These are phyloP conservation scores for Sebastes paucispinis DNA, from an alignment of 2,797 vertebrate genomes.

Conservation along the genomic window DNA sequence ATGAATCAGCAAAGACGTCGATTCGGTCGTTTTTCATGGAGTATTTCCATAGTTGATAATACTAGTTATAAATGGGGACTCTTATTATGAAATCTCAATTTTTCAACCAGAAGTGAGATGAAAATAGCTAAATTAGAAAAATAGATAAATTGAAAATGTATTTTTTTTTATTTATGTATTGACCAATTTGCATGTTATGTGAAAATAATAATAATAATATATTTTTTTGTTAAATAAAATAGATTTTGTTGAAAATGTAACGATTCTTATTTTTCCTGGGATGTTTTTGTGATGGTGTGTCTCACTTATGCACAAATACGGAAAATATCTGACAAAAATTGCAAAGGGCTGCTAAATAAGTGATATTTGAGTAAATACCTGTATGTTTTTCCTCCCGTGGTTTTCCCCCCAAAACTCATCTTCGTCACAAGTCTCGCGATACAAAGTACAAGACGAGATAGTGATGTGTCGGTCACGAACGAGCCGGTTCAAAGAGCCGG, in stretches of 20 bases:
- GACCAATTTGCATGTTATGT: fast-evolving
- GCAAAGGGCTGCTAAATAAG: not conserved
- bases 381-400: not conserved
- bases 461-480: fast-evolving
- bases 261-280: fast-evolving
- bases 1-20: fast-evolving
- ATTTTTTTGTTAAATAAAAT: not conserved
- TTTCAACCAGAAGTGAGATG: conserved; percentile 15
- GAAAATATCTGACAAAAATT: not conserved
- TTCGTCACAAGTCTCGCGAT: conserved; percentile 18
- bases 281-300: not conserved
- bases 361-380: not conserved
- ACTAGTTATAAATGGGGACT: fast-evolving
- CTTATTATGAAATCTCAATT: conserved; percentile 49
- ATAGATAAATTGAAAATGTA: no score
- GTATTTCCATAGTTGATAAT: fast-evolving
- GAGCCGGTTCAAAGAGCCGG: no score
- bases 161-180: not conserved
- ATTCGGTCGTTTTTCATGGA: fast-evolving
- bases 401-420: not conserved
- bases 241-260: not conserved
- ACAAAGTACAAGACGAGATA: not conserved
- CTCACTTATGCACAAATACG: not conserved
- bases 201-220: not conserved
- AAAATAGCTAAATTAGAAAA: not conserved